phyloP scores from a whole-genome alignment of 2,888 invertebrate species.

The Stenodema calcarata region DNA sequence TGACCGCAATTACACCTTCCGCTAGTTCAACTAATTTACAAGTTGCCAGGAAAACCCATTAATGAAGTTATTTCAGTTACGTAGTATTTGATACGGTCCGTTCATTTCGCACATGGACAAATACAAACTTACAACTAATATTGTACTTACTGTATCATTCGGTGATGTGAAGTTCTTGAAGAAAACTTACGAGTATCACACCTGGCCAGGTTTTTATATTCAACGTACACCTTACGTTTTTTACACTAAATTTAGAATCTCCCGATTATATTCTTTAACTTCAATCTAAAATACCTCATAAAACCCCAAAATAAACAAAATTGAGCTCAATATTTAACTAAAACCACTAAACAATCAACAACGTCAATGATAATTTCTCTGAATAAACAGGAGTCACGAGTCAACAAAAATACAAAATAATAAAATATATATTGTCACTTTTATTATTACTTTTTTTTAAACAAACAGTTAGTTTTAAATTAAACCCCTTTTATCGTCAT shows the following conservation, averaged over 20 bases:
- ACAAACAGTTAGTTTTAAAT: constrained; percentile 47
- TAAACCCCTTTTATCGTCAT: constrained; percentile 30
- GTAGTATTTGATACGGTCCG: not conserved
- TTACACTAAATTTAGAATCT: not conserved
- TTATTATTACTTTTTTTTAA: constrained; percentile 41
- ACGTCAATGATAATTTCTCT: not conserved
- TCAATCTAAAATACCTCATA: not conserved
- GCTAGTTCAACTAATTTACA: not conserved
- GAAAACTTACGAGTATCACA: not conserved
- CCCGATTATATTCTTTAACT: not conserved
- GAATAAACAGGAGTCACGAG: constrained; percentile 1
- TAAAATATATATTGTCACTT: constrained; percentile 46
- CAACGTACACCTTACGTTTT: not conserved
- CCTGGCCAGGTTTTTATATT: not conserved
- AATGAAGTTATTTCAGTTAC: not conserved
- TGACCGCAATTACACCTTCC: not conserved
- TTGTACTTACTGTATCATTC: not conserved
- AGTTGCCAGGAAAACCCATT: not conserved
- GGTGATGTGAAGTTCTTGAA: not conserved
- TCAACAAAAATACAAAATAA: constrained; percentile 31
- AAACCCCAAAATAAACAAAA: not conserved
- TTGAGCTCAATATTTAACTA: not conserved
- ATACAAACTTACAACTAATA: not conserved
- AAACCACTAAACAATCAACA: not conserved
- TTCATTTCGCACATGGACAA: not conserved